Base-by-base conservation (phyloP, 2,113 vertebrate genomes). In the Litocranius walleri region DNA sequence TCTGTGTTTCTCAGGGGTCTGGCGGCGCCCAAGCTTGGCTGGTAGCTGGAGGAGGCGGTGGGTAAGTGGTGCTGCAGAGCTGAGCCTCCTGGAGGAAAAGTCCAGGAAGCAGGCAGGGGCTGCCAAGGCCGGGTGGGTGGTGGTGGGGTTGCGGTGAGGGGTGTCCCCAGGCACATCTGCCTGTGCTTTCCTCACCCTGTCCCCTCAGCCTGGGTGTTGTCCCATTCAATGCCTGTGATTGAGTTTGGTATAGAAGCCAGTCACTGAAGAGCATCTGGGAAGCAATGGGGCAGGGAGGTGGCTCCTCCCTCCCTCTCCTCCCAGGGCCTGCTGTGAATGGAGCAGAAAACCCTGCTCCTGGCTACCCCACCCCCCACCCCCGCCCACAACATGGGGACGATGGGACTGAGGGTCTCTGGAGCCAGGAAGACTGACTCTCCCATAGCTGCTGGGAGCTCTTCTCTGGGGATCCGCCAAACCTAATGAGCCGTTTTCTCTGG, bases 341-440 rank as follows among this genome's bases (percentile, higher is more conserved):
- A 81, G 57, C 87, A 25, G 45, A 45, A 40, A 78, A 80, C n/a
- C 21, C 54, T 25, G 13, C 36, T 45, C 64, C 62, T 67, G 80
- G n/a, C 43, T n/a, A n/a, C n/a, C n/a, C n/a, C n/a, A n/a, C n/a
- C n/a, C n/a, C n/a, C n/a, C 27, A 0, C 40, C 13, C 40, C 40
- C 1, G 0, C 7, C 4, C 27, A 50, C 43, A 29, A 48, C 29
- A 6, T 50, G 77, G 23, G 19, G 10, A 21, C 12, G 5, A 33
- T 16, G 23, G 5, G 33, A 6, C 57, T 43, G 40, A 45, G 87
- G 36, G 45, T 74, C 7, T 30, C 45, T n/a, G 13, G 16, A 90
- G 36, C n/a, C 0, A 2, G 25, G 14, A 5, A 19, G 13, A 29
- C 40, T 77, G 13, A 29, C 40, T 77, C 45, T 54, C 40, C 19